These are phyloP conservation scores for Tamandua tetradactyla DNA, from an alignment of 2,797 vertebrate genomes.

Conservation along the genomic window DNA sequence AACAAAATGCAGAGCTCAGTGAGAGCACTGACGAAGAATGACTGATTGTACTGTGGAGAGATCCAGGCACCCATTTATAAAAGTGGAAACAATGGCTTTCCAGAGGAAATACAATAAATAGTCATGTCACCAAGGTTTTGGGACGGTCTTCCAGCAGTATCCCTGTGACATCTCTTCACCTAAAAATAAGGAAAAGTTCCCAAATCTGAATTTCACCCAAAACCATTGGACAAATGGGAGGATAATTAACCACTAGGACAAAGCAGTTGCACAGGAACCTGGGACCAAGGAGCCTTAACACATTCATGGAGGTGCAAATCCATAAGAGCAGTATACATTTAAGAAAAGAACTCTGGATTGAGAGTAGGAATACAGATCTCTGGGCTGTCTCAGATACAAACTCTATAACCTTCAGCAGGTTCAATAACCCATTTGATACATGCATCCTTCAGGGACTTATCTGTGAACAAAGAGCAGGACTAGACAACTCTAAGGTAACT, in stretches of 20 bases:
- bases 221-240: background rate
- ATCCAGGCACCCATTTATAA: background rate
- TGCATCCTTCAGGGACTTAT: background rate
- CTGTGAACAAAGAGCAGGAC: slow-evolving; percentile 20
- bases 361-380: background rate
- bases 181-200: background rate
- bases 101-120: background rate
- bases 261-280: background rate
- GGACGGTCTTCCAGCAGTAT: background rate
- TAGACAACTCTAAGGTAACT: slow-evolving; percentile 6
- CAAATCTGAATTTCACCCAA: slow-evolving; percentile 2
- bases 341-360: background rate
- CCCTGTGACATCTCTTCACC: background rate
- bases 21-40: background rate
- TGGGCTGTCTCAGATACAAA: background rate
- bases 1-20: background rate
- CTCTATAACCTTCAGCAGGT: background rate
- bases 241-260: background rate
- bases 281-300: background rate
- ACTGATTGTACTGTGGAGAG: accelerated
- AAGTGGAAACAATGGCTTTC: background rate
- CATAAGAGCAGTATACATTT: background rate
- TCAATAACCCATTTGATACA: background rate
- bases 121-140: background rate
- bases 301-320: background rate